Conservation (phyloP, 2,113 vertebrate species). For the Eptesicus fuscus region DNA sequence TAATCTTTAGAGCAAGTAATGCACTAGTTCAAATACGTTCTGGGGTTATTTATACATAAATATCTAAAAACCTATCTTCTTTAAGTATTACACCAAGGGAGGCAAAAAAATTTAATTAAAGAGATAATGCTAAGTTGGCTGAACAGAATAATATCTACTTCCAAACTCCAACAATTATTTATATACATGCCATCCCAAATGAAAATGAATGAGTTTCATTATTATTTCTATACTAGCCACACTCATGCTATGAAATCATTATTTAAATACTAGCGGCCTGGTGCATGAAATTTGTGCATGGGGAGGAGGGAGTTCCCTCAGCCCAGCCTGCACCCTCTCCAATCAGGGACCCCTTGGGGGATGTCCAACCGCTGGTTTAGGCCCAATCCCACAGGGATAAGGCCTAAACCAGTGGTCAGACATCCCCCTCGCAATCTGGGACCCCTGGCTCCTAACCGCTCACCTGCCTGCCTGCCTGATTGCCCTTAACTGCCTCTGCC, state of each 20-base stretch:
- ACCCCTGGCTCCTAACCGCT: no score
- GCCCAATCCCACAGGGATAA: no score
- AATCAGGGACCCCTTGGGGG: no score
- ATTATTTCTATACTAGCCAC: neutral
- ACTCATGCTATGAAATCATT: neutral
- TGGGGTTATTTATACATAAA: constrained; percentile 44
- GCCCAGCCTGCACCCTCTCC: no score
- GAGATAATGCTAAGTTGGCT: neutral
- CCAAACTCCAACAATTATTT: neutral
- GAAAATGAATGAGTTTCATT: constrained; percentile 5
- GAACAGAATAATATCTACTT: constrained; percentile 13
- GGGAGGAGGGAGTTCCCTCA: no score
- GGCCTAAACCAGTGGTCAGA: no score
- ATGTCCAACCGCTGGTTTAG: no score
- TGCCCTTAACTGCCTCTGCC: no score
- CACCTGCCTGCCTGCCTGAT: no score
- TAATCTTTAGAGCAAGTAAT: neutral
- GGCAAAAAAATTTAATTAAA: constrained; percentile 11
- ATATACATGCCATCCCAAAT: neutral
- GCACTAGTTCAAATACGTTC: neutral
- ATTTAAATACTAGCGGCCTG: neutral
- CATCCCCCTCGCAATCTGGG: no score
- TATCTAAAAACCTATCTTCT: constrained; percentile 15
- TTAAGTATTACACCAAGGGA: neutral
- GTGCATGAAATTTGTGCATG: no score